These are phyloP conservation scores for Sinella curviseta DNA, from an alignment of 1,140 invertebrate species.

Conservation along the genomic window DNA sequence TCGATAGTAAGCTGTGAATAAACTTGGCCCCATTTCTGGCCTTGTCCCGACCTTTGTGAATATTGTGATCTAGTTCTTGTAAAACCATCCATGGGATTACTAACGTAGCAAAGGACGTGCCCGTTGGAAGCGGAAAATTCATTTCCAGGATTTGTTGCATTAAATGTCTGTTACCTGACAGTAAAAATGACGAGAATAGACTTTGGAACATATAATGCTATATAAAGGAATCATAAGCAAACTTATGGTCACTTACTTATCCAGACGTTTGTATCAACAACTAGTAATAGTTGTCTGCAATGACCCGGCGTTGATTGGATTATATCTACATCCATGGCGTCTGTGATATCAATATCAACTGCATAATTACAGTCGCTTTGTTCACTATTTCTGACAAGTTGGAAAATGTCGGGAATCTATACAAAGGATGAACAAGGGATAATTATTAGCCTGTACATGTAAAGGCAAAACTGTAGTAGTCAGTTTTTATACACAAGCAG, in stretches of 20 bases:
- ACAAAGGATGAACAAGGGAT: too few species aligned
- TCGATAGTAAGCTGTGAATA: slow-evolving; percentile 35
- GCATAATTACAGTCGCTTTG: too few species aligned
- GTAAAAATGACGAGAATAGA: too few species aligned
- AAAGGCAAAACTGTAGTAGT: too few species aligned
- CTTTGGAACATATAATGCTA: too few species aligned
- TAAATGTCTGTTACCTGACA: slow-evolving; percentile 28
- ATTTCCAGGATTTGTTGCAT: slow-evolving; percentile 34
- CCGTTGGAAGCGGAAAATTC: slow-evolving; percentile 33
- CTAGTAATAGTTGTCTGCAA: slow-evolving; percentile 29
- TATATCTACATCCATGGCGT: neutral
- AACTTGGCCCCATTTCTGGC: slow-evolving; percentile 30
- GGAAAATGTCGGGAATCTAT: too few species aligned
- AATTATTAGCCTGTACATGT: too few species aligned
- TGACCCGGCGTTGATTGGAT: neutral
- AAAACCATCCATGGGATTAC: slow-evolving; percentile 48
- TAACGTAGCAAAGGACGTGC: neutral
- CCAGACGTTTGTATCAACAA: slow-evolving; percentile 48
- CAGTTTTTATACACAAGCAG: too few species aligned
- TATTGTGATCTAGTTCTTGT: slow-evolving; percentile 44
- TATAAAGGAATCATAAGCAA: too few species aligned
- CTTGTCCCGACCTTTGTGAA: neutral
- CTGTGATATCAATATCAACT: neutral
- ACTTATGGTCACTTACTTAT: slow-evolving; percentile 40
- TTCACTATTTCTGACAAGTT: neutral